Percentiles rank a stretch among this genome's conserved stretches.
phyloP scores from a whole-genome alignment of 2,888 invertebrate species.

The Diaperis boleti region DNA sequence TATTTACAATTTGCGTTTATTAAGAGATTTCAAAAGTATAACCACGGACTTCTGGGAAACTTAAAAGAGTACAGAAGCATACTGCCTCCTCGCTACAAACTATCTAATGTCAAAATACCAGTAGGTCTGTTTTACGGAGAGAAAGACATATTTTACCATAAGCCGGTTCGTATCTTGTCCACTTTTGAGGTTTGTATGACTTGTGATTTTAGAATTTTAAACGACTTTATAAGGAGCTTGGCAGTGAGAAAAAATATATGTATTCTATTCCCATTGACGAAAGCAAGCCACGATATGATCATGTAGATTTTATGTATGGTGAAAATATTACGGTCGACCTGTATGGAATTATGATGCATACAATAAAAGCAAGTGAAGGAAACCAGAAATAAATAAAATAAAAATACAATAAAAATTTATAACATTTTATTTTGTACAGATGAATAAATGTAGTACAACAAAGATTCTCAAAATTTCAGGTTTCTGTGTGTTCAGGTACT shows the following conservation, averaged over 20 bases:
- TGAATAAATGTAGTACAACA: too few relatives aligned
- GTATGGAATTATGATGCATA: too few relatives aligned
- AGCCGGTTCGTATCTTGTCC: slow-evolving; percentile 8
- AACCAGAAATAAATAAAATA: too few relatives aligned
- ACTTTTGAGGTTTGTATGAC: not conserved
- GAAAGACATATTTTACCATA: slow-evolving; percentile 18
- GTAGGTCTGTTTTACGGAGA: slow-evolving; percentile 22
- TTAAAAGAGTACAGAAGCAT: slow-evolving; percentile 1
- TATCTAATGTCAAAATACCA: slow-evolving; percentile 13
- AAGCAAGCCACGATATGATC: not conserved
- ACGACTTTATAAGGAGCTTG: not conserved
- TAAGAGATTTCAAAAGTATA: slow-evolving; percentile 22
- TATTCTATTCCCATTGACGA: not conserved
- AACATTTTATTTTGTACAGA: too few relatives aligned
- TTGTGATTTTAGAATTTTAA: slow-evolving; percentile 15
- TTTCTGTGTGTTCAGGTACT: too few relatives aligned
- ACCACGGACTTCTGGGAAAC: slow-evolving; percentile 21
- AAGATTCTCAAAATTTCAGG: too few relatives aligned
- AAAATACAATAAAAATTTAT: too few relatives aligned
- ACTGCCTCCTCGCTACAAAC: slow-evolving; percentile 11
- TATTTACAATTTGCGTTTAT: slow-evolving; percentile 14
- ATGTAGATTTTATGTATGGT: not conserved
- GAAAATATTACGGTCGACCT: too few relatives aligned
- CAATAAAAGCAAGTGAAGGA: too few relatives aligned
- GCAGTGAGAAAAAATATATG: not conserved